A percentile compares a stretch with the other conserved stretches of the same genome.
These are phyloP conservation scores for Drosophila nigricruria DNA, from an alignment of 2,888 invertebrate species.

Conservation along the genomic window DNA sequence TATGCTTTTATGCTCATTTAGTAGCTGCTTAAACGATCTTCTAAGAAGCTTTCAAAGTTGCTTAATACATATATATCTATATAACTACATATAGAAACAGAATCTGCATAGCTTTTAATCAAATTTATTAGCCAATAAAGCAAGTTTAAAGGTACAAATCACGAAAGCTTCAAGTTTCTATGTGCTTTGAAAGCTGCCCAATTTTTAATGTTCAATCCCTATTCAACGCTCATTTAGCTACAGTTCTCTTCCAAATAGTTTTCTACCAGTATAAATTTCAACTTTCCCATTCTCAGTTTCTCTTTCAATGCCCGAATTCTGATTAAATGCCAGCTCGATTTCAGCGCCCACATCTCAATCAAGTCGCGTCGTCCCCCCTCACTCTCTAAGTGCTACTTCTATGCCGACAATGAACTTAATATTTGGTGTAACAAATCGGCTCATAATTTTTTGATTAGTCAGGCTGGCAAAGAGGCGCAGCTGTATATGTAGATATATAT, in stretches of 20 bases:
- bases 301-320: conserved; percentile 23
- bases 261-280: conserved; percentile 9
- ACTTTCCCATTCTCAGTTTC: conserved; percentile 18
- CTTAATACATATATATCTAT: neutral
- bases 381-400: conserved; percentile 12
- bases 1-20: neutral
- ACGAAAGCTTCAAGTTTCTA: neutral
- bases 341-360: conserved; percentile 73
- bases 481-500: conserved; percentile 9
- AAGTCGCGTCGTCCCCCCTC: conserved; percentile 26
- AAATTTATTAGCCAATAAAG: neutral
- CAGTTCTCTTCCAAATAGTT: neutral
- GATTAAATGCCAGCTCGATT: conserved; percentile 26
- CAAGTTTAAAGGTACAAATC: neutral
- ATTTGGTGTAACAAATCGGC: conserved; percentile 71
- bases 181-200: neutral
- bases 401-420: conserved; percentile 50
- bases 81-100: neutral
- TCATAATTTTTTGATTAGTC: conserved; percentile 76
- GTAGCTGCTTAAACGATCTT: neutral
- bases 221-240: neutral
- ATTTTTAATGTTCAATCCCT: neutral
- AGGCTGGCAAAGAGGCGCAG: conserved; percentile 46
- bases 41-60: neutral
- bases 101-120: neutral